These are phyloP conservation scores for Aleiodes sp. DNA, from an alignment of 1,140 invertebrate genomes.

Conservation along the genomic window DNA sequence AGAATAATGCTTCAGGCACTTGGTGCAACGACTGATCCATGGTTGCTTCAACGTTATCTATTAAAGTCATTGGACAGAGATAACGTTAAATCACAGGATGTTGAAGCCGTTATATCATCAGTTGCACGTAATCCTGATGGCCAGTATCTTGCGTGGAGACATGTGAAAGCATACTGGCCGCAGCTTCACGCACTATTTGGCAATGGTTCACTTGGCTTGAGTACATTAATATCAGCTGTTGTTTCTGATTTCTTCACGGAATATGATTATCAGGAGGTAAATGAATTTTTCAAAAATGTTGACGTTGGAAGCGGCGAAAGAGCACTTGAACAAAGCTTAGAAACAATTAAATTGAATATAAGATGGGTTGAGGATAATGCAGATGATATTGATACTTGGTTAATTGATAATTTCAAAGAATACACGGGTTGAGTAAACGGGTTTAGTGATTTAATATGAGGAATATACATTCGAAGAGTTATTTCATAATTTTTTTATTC, in stretches of 20 bases:
- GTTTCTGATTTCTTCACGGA: constrained; percentile 76
- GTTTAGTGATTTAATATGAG: too few relatives aligned
- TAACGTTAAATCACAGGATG: constrained; percentile 76
- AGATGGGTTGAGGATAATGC: constrained; percentile 77
- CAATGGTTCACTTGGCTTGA: constrained; percentile 75
- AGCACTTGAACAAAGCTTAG: constrained; percentile 77
- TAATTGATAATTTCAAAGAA: constrained; percentile 62
- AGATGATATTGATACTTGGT: constrained; percentile 70
- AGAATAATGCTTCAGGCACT: constrained; percentile 75
- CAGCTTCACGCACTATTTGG: constrained; percentile 73
- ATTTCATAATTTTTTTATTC: neutral
- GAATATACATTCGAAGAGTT: too few relatives aligned
- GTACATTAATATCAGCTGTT: constrained; percentile 74
- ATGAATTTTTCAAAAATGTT: constrained; percentile 73
- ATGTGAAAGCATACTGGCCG: constrained; percentile 79
- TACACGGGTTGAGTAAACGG: neutral
- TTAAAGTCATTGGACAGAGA: constrained; percentile 71
- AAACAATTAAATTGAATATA: constrained; percentile 82
- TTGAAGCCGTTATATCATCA: constrained; percentile 73
- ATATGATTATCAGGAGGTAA: constrained; percentile 79
- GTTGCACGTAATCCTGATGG: constrained; percentile 79
- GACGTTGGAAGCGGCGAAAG: constrained; percentile 75
- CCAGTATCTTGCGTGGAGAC: constrained; percentile 78
- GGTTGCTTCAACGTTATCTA: constrained; percentile 78
- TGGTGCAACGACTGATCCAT: constrained; percentile 76